These are phyloP conservation scores for Fregata magnificens DNA, from an alignment of 2,113 vertebrate genomes.

Conservation along the genomic window DNA sequence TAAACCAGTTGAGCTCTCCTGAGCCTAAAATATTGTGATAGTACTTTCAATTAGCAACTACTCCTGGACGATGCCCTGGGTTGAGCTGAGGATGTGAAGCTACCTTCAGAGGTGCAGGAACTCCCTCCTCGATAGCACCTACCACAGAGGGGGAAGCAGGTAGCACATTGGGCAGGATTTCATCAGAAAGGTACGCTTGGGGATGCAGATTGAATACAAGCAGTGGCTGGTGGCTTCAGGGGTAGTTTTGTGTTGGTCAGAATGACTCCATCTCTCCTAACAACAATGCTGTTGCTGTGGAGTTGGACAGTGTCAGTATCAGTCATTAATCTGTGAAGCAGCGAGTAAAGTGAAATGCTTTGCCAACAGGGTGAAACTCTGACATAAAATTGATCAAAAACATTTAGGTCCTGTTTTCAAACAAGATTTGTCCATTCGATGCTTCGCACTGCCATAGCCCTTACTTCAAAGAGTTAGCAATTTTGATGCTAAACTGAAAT, in stretches of 20 bases:
- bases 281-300: neutral
- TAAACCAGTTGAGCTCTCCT: neutral
- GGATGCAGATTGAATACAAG: neutral
- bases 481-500: slow-evolving; percentile 43
- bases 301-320: neutral
- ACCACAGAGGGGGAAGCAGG: neutral
- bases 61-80: neutral
- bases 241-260: neutral
- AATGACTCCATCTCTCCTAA: neutral
- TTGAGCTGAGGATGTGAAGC: neutral
- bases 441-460: neutral
- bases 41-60: neutral
- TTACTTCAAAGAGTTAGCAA: slow-evolving; percentile 24
- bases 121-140: neutral
- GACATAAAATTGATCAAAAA: slow-evolving; percentile 17
- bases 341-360: neutral
- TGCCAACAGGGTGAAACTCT: neutral
- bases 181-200: neutral
- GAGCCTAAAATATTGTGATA: neutral
- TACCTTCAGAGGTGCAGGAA: neutral
- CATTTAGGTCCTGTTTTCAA: neutral
- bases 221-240: neutral
- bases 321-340: neutral
- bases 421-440: neutral
- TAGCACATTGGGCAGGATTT: neutral